Conservation (phyloP, 2,113 vertebrate species). For the Epinephelus moara region DNA sequence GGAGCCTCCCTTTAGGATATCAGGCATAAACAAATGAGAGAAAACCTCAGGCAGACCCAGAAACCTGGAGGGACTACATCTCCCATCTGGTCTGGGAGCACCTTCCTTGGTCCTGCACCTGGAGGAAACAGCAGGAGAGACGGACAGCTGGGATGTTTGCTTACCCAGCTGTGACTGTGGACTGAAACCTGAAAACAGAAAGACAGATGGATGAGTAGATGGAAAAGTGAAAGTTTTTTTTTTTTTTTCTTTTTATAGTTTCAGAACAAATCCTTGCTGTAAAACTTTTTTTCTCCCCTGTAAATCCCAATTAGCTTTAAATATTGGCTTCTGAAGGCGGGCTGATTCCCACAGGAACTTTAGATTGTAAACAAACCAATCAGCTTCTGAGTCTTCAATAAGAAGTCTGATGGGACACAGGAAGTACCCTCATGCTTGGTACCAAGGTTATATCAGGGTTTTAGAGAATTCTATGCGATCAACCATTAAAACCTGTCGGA, state of each 20-base stretch:
- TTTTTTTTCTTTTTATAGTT: background rate
- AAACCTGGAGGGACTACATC: slow-evolving; percentile 15
- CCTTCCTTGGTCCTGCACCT: slow-evolving; percentile 45
- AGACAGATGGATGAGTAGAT: slow-evolving; percentile 7
- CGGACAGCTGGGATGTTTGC: slow-evolving; percentile 32
- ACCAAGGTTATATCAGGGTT: background rate
- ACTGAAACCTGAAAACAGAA: slow-evolving; percentile 23
- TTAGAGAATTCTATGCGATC: too few species aligned
- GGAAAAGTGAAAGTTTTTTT: background rate
- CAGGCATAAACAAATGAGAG: background rate
- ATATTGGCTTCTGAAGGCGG: background rate
- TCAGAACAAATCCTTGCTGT: slow-evolving; percentile 22
- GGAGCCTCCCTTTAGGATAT: background rate
- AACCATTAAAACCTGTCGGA: too few species aligned
- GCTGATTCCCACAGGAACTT: slow-evolving; percentile 6
- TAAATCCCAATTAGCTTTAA: slow-evolving; percentile 12
- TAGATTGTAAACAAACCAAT: slow-evolving; percentile 13
- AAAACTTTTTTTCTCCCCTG: background rate
- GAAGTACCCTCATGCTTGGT: background rate
- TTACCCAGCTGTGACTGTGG: slow-evolving; percentile 35
- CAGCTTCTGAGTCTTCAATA: slow-evolving; percentile 7
- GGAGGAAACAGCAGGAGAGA: slow-evolving; percentile 37
- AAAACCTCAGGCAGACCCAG: slow-evolving; percentile 17
- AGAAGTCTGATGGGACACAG: slow-evolving; percentile 13
- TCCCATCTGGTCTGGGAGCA: slow-evolving; percentile 27